Base-by-base conservation (phyloP, 2,888 invertebrate genomes). In the Keiferia lycopersicella region DNA sequence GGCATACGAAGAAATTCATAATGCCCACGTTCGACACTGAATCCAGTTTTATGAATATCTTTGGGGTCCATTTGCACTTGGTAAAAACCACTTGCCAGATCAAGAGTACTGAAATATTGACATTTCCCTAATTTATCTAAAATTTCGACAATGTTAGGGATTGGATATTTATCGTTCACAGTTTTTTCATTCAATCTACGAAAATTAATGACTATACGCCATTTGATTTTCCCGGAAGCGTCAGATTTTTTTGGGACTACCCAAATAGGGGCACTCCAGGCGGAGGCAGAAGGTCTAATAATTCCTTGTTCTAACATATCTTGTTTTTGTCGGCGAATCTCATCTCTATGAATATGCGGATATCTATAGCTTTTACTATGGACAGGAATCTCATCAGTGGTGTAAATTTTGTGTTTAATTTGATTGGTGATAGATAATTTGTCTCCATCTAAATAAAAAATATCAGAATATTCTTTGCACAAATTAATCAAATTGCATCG, bases 201-300 rank as follows among this genome's bases (percentile, higher is more conserved):
- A 61, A 74, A 79, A 60, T 79, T 78, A 0, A 78, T 69, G 6
- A 80, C 77, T 8, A 79, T 56, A 50, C 78, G 57, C 72, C 72
- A 81, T 68, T 78, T 79, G 18, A 51, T 34, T 69, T 72, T 71
- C 12, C 76, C 76, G 0, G 70, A 69, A 0, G 74, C 67, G 56
- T 79, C 78, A 4, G 65, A 51, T 65, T 78, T 79, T 65, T 81
- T 76, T 0, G 76, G 75, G 3, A 80, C 80, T 4, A 80, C 67
- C 77, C 76, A 79, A n/a, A 79, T 67, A n/a, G 78, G 79, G 10
- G 71, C 65, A 38, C 69, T 69, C 75, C 77, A 81, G 2, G 80
- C 79, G 10, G 73, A 74, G 0, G 69, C 64, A 0, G 71, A 71
- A 18, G 72, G 75, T 64, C 68, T 65, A 20, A 81, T 77, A 11